phyloP scores from a whole-genome alignment of 2,888 invertebrate genomes.

The Pterobdella sp. region DNA sequence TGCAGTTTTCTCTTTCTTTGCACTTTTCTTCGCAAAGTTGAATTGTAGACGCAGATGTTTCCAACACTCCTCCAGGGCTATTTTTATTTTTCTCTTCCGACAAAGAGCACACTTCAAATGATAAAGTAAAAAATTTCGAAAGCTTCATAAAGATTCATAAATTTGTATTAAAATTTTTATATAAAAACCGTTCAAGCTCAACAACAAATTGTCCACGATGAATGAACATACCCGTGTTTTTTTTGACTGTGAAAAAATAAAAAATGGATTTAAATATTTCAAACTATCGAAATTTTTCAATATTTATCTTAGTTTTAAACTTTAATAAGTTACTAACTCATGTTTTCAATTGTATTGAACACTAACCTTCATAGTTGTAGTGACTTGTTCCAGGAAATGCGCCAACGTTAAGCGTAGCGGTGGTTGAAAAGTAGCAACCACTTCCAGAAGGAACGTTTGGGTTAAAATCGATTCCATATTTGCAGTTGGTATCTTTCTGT shows the following conservation, averaged over 20 bases:
- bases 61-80: neutral
- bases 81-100: neutral
- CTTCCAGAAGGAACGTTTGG: neutral
- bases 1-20: neutral
- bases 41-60: neutral
- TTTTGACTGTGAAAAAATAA: neutral
- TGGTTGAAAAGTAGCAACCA: neutral
- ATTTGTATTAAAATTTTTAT: no score
- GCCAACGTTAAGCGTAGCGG: neutral
- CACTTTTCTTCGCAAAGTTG: neutral
- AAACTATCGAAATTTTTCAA: neutral
- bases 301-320: neutral
- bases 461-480: slow-evolving; percentile 1
- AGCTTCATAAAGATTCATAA: no score
- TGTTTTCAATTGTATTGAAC: neutral
- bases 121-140: neutral
- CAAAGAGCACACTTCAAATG: neutral
- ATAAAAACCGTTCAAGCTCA: no score
- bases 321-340: neutral
- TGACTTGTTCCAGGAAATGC: neutral
- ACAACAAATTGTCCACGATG: neutral
- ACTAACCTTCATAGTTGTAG: neutral
- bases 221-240: neutral
- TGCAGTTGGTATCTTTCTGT: neutral
- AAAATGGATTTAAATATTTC: neutral